Percentiles rank a stretch among this genome's conserved stretches.
phyloP scores from a whole-genome alignment of 92 coral and sea anemone genomes.

The Hydrozoanthus gracilis region DNA sequence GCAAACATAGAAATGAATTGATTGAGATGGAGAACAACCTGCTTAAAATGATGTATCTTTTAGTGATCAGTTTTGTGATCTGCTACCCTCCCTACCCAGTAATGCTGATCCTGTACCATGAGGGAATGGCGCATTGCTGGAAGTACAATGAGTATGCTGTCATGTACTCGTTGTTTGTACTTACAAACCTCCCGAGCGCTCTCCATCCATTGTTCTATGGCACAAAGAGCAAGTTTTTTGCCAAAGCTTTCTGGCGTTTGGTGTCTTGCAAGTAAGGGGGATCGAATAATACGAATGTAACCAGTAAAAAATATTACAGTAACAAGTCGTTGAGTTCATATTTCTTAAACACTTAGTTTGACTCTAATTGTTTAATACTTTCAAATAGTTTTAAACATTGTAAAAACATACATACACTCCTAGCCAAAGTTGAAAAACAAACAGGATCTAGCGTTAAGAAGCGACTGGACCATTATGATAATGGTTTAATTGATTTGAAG shows the following conservation, averaged over 20 bases:
- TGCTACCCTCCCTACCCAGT: neutral
- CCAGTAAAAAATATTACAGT: too few relatives aligned
- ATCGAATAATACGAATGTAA: too few relatives aligned
- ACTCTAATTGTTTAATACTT: too few relatives aligned
- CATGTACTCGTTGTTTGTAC: neutral
- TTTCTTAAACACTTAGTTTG: too few relatives aligned
- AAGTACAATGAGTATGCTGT: neutral
- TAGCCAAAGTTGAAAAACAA: too few relatives aligned
- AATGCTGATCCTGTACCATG: neutral
- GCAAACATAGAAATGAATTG: neutral
- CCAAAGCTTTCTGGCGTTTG: conserved; percentile 8
- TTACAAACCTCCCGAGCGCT: conserved; percentile 4
- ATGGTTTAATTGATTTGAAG: too few relatives aligned
- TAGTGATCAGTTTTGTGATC: conserved; percentile 43
- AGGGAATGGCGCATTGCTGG: neutral
- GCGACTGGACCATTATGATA: too few relatives aligned
- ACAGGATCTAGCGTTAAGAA: too few relatives aligned
- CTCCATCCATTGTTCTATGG: neutral
- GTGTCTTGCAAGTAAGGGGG: neutral
- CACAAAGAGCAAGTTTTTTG: conserved; percentile 1
- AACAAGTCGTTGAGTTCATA: too few relatives aligned
- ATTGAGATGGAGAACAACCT: conserved; percentile 55
- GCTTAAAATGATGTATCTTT: conserved; percentile 48
- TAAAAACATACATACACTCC: too few relatives aligned
- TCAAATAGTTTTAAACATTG: too few relatives aligned